Conservation (phyloP, 2,888 invertebrate species). For the Eurois occulta region DNA sequence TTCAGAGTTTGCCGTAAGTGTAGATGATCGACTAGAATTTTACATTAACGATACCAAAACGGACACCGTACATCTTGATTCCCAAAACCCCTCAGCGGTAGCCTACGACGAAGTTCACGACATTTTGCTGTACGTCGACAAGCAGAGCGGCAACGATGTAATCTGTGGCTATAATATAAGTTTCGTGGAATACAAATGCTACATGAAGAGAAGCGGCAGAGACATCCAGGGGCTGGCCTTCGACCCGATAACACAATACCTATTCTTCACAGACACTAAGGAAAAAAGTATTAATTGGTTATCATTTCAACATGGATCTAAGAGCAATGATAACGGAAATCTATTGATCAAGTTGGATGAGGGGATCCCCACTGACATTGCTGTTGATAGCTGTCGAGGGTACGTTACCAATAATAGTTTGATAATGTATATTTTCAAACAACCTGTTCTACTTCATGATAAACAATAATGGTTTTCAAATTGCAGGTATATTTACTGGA, state of each 20-base stretch:
- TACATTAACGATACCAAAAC: background rate
- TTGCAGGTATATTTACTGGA: conserved; percentile 23
- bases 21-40: background rate
- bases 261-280: conserved; percentile 10
- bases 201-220: background rate
- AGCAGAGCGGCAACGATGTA: background rate
- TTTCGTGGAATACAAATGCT: background rate
- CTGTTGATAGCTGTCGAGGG: background rate
- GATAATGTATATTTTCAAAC: no score
- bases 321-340: background rate
- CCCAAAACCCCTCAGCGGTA: background rate
- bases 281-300: conserved; percentile 4
- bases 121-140: background rate
- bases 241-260: conserved; percentile 1
- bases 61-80: background rate
- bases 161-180: background rate
- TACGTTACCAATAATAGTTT: background rate
- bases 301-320: background rate
- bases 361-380: conserved; percentile 6
- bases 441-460: background rate
- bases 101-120: conserved; percentile 4
- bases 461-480: background rate
- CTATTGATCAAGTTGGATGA: conserved; percentile 1
- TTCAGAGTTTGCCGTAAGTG: background rate
- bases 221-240: background rate